These are phyloP conservation scores for Homarus gammarus DNA, from an alignment of 2,888 invertebrate species.

Conservation along the genomic window DNA sequence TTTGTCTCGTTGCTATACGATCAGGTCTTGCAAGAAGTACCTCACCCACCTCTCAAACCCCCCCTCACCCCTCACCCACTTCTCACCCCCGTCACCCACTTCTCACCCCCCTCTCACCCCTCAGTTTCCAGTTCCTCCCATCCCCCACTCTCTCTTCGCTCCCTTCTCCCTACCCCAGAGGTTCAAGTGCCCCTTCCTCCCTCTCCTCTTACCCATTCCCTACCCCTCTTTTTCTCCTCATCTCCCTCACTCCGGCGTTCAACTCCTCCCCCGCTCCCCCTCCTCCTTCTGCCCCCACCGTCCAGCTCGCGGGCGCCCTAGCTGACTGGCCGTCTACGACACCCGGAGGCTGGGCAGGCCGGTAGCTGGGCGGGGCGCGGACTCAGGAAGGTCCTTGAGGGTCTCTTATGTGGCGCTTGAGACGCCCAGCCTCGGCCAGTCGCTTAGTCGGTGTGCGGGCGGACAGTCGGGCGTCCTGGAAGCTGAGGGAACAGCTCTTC, in stretches of 20 bases:
- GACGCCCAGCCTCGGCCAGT: conserved; percentile 4
- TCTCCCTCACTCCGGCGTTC: background rate
- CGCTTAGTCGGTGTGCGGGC: conserved; percentile 39
- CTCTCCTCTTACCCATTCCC: background rate
- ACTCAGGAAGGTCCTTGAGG: conserved; percentile 40
- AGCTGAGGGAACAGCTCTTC: conserved; percentile 12
- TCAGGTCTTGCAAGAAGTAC: background rate
- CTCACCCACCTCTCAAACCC: too few relatives aligned
- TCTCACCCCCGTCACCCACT: too few relatives aligned
- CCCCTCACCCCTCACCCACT: too few relatives aligned
- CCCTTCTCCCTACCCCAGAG: too few relatives aligned
- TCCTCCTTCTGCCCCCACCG: background rate
- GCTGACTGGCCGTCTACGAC: background rate
- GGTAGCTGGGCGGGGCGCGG: conserved; percentile 22
- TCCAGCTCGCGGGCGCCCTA: background rate
- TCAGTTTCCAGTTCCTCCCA: background rate
- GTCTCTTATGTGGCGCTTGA: conserved; percentile 6
- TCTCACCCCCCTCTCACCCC: background rate
- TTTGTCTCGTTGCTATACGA: background rate
- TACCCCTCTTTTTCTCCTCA: background rate
- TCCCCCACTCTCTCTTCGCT: too few relatives aligned
- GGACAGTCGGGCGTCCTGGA: background rate
- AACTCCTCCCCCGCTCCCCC: background rate
- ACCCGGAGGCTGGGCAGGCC: conserved; percentile 11
- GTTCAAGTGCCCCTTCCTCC: too few relatives aligned